Conservation (phyloP, 2,113 vertebrate genomes). For the Crotophaga sulcirostris region DNA sequence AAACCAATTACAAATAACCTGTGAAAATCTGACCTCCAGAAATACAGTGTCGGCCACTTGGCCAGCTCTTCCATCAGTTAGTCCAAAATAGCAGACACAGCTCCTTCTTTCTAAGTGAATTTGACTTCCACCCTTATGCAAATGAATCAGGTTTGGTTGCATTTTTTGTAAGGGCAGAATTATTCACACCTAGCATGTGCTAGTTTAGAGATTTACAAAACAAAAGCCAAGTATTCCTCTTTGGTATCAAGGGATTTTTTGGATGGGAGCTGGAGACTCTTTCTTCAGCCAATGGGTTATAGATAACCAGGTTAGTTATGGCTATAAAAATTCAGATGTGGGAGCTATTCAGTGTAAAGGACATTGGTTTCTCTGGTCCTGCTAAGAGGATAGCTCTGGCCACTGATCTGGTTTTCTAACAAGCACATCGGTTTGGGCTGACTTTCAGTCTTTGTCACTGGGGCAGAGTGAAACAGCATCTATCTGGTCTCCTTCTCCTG, state of each 20-base stretch:
- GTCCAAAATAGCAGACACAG: background rate
- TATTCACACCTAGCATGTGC: background rate
- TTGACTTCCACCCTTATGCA: background rate
- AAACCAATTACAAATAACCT: background rate
- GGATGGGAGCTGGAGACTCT: background rate
- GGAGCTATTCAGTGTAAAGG: background rate
- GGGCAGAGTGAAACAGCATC: background rate
- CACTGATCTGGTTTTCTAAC: background rate
- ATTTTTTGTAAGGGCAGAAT: background rate
- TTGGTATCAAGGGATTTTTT: background rate
- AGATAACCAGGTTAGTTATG: background rate
- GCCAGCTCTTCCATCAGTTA: background rate
- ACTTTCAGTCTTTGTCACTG: background rate
- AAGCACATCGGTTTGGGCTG: background rate
- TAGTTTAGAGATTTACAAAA: background rate
- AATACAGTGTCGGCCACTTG: background rate
- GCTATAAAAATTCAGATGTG: background rate
- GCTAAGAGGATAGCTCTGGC: background rate
- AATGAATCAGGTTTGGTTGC: background rate
- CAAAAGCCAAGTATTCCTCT: background rate
- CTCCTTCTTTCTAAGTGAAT: background rate
- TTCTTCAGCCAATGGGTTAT: background rate
- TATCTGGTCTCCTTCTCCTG: background rate
- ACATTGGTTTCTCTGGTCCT: background rate
- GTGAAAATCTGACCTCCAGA: background rate